Evolutionary conservation across 2,113 vertebrate genomes (phyloP), one percentile per base, ranked within the genome.

Genomic region (Crocuta crocuta): DNA sequence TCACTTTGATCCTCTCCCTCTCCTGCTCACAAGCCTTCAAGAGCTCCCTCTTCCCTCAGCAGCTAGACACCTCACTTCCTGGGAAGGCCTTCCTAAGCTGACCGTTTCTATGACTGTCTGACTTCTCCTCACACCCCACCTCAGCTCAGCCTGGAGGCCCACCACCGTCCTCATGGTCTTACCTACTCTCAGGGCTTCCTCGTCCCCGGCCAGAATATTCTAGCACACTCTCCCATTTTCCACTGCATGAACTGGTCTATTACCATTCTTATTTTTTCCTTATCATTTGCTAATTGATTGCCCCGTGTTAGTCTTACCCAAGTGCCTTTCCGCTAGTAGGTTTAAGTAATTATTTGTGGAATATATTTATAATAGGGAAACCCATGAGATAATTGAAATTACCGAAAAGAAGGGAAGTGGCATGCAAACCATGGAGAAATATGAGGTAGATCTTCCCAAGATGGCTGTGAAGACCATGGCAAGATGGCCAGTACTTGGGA

Each of bases 71-170:
- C 43, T 58, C 31, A 17, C 35, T n/a, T 10, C 45, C 48, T 13
- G 61, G 24, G 17, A 48, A 74, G 55, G 63, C 28, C 78, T 63
- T 16, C 48, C 2, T 10, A 13, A 9, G 61, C 4, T 53, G 53
- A 7, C 43, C 0, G 0, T 23, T 76, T 61, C 80, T 24, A 11
- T 39, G 12, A 7, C 12, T 2, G 2, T n/a, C 35, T 43, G 28
- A 7, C 26, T 55, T 55, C 70, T 78, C 16, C 48, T 80, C 45
- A 4, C 21, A 35, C 58, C 45, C 80, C 55, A 11, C 39, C 50
- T 48, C 0, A 1, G 45, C 71, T 43, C 79, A 26, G 63, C 79
- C 65, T 7, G 12, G 55, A 89, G 33, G 19, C 11, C 15, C 61
- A 13, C 1, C 28, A 1, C 31, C 10, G 21, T 58, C 55, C 88